A percentile compares a stretch with the other conserved stretches of the same genome.
Evolutionary conservation across 2,888 invertebrate genomes (phyloP).

Genomic region (Auanema sp.): DNA sequence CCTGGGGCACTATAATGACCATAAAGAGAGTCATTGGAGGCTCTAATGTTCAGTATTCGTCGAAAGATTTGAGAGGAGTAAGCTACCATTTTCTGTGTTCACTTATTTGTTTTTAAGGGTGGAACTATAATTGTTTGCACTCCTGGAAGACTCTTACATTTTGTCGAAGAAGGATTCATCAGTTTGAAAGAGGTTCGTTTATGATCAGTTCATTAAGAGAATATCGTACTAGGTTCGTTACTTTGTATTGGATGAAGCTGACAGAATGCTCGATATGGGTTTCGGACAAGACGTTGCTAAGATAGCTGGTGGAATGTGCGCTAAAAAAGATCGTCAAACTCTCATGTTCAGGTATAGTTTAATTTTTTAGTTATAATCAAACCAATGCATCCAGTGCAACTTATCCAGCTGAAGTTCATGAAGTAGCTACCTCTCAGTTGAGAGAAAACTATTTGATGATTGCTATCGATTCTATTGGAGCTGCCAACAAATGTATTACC

Average conservation of each 20-base stretch:
- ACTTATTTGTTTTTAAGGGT: conserved; percentile 20
- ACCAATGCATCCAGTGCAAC: conserved; percentile 69
- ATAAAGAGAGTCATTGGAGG: too few species aligned
- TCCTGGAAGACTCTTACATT: conserved; percentile 35
- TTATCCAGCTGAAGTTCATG: conserved; percentile 77
- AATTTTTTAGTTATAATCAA: background rate
- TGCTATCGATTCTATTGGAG: conserved; percentile 86
- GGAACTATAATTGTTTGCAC: conserved; percentile 39
- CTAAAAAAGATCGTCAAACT: conserved; percentile 24
- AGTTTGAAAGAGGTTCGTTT: conserved; percentile 19
- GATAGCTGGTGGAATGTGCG: conserved; percentile 65
- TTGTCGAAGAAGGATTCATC: conserved; percentile 30
- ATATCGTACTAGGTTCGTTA: conserved; percentile 15
- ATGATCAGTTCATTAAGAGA: background rate
- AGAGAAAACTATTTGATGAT: conserved; percentile 78
- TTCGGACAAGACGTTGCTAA: background rate
- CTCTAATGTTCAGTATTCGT: background rate
- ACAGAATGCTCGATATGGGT: background rate
- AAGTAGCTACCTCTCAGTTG: conserved; percentile 79
- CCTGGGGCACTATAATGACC: conserved; percentile 63
- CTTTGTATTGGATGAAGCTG: conserved; percentile 65
- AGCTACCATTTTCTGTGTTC: background rate
- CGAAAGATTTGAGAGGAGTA: background rate
- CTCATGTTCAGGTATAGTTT: conserved; percentile 38
- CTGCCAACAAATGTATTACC: conserved; percentile 86